Conservation (phyloP, 2,888 invertebrate genomes). For the Nematopogon swammerdamellus region DNA sequence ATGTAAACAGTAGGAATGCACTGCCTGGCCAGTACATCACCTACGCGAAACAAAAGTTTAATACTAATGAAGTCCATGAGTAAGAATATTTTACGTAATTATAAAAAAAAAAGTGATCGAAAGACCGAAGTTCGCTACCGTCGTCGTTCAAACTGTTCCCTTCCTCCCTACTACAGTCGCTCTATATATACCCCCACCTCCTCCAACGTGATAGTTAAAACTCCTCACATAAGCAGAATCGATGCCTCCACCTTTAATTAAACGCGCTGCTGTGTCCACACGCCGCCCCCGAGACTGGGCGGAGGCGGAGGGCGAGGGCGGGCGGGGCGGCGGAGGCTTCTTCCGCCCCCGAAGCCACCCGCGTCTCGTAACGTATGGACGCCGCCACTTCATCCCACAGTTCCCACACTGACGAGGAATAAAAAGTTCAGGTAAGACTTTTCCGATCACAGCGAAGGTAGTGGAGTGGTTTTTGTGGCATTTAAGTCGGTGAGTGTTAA, state of each 20-base stretch:
- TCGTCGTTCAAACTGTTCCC: too few species aligned
- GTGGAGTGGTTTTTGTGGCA: slow-evolving; percentile 21
- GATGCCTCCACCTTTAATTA: slow-evolving; percentile 40
- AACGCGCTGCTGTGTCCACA: slow-evolving; percentile 13
- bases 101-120: too few species aligned
- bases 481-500: too few species aligned
- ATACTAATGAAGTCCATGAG: too few species aligned
- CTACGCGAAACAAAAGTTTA: too few species aligned
- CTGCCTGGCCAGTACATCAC: too few species aligned
- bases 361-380: slow-evolving; percentile 35
- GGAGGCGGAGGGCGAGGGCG: slow-evolving; percentile 13
- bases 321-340: slow-evolving; percentile 10
- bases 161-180: too few species aligned
- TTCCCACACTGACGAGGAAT: slow-evolving; percentile 41
- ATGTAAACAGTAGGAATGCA: too few species aligned
- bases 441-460: slow-evolving; percentile 19
- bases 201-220: not conserved
- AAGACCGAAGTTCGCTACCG: too few species aligned
- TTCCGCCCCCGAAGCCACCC: slow-evolving; percentile 21
- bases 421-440: slow-evolving; percentile 31
- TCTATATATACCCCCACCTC: too few species aligned
- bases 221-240: not conserved
- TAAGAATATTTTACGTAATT: too few species aligned
- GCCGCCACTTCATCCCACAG: slow-evolving; percentile 44
- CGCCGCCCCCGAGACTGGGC: slow-evolving; percentile 17